These are phyloP conservation scores for Psix sp. DNA, from an alignment of 1,140 invertebrate genomes.

Conservation along the genomic window DNA sequence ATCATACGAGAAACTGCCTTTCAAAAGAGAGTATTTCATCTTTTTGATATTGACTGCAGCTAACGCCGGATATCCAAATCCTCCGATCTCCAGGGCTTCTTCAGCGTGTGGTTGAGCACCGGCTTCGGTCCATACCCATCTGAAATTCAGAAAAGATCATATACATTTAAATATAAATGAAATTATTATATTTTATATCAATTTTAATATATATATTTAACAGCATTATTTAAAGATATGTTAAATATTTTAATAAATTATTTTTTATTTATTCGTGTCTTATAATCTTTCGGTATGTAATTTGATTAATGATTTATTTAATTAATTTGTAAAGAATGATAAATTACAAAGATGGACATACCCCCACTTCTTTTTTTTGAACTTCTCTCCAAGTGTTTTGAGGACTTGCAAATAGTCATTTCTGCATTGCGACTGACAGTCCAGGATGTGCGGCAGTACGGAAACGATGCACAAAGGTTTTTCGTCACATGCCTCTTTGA, in stretches of 20 bases:
- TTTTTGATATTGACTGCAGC: slow-evolving; percentile 97
- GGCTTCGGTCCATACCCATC: slow-evolving; percentile 97
- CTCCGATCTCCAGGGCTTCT: slow-evolving; percentile 93
- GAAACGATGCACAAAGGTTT: slow-evolving; percentile 95
- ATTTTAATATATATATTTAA: too few species aligned
- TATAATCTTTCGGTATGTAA: too few species aligned
- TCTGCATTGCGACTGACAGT: slow-evolving; percentile 96
- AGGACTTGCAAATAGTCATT: slow-evolving; percentile 91
- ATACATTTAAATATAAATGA: too few species aligned
- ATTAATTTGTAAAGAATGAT: too few species aligned
- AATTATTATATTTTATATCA: too few species aligned
- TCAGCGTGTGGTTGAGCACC: slow-evolving; percentile 90
- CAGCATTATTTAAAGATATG: too few species aligned
- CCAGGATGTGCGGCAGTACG: slow-evolving; percentile 96
- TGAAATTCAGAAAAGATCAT: slow-evolving; percentile 68
- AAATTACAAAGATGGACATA: slow-evolving; percentile 75
- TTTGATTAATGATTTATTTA: too few species aligned
- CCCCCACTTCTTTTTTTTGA: slow-evolving; percentile 98
- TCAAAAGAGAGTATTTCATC: slow-evolving; percentile 95
- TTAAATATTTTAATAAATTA: background rate
- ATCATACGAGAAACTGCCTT: slow-evolving; percentile 95
- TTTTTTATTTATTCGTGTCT: too few species aligned
- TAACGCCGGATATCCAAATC: slow-evolving; percentile 95
- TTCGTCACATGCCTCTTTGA: slow-evolving; percentile 88
- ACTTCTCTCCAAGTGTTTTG: slow-evolving; percentile 90